Base-by-base conservation (phyloP, 2,797 vertebrate genomes). In the Rhinogobio ventralis region DNA sequence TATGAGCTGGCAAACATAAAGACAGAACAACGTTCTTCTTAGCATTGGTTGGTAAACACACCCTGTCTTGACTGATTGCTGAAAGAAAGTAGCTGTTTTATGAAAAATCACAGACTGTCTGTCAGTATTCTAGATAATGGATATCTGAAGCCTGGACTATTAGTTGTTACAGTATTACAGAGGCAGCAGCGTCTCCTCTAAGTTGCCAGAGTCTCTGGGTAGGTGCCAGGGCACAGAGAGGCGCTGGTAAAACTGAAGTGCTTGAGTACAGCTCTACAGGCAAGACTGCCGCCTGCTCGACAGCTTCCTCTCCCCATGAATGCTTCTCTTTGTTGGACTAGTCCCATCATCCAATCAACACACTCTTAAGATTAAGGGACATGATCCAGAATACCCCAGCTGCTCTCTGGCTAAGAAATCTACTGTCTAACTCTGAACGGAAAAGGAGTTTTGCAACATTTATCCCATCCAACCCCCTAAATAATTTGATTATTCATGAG, bases 311-410 rank as follows among this genome's bases (percentile, higher is more conserved):
- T 72, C 17, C 23, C 15, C 15, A 23, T 85, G 67, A 85, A 85
- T 79, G 76, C 75, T 49, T 36, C 83, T 79, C 55, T 72, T 85
- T 85, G 83, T 85, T 85, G 67, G 67, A 77, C 42, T 53, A n/a
- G 13, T 68, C 71, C 79, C 73, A 82, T 82, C 79, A 55, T 46
- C 15, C 30, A 72, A 79, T 71, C 75, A 79, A 68, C 53, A 39
- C n/a, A 73, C 77, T 81, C 78, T 74, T 77, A 75, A 81, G 84
- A 74, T 71, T 72, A 49, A 62, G 25, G 67, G 75, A 71, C 67
- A 39, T 17, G 20, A 28, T 85, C 53, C 76, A 85, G 30, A 85
- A 84, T 62, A 25, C 10, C 30, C 33, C 78, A 76, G 78, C 49
- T 79, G 83, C 67, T 79, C 20, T 83, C 45, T 83, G 45, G 33